These are phyloP conservation scores for Mus spretus DNA, from an alignment of 2,797 vertebrate species.

Conservation along the genomic window DNA sequence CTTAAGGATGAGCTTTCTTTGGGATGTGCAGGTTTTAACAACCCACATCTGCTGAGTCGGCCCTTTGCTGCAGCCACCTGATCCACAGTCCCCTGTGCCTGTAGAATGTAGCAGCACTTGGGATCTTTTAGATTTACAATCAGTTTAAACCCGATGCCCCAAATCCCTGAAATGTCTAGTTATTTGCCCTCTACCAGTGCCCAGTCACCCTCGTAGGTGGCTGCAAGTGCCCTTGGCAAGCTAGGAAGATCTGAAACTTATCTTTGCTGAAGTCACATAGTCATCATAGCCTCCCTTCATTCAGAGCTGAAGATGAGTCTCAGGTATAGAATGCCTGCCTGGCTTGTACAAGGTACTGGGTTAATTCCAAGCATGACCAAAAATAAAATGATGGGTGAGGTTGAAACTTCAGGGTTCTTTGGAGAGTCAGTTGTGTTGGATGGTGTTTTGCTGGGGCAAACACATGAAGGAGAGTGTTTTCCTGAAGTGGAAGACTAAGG, in stretches of 20 bases:
- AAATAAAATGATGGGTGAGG: neutral
- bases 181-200: neutral
- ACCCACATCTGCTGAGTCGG: neutral
- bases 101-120: neutral
- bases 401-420: too few species aligned
- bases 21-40: neutral
- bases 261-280: neutral
- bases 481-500: too few species aligned
- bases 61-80: neutral
- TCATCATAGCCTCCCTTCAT: neutral
- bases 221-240: conserved; percentile 7
- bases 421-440: too few species aligned
- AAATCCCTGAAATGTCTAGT: conserved; percentile 1
- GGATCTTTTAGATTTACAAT: conserved; percentile 30
- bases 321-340: neutral
- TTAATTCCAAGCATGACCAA: neutral
- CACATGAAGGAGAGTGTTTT: too few species aligned
- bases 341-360: neutral
- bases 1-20: neutral
- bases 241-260: neutral
- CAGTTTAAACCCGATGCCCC: neutral
- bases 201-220: neutral
- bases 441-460: too few species aligned
- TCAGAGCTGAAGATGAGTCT: neutral
- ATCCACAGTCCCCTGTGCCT: neutral